Conservation (phyloP, 2,113 vertebrate species). For the Galemys pyrenaicus region DNA sequence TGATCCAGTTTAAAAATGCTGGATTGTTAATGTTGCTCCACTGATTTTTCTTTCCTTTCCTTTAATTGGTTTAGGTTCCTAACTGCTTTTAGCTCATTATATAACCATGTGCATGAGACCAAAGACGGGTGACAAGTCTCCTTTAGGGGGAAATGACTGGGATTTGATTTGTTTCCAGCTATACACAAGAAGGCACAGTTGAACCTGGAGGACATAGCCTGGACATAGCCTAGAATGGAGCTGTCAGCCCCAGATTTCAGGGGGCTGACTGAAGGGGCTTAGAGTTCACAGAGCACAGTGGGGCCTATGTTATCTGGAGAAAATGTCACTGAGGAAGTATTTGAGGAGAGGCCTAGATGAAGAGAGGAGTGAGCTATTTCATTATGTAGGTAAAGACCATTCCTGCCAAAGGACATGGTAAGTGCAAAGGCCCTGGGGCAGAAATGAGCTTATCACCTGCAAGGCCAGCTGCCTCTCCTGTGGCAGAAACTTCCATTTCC, state of each 20-base stretch:
- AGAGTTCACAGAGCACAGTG: not conserved
- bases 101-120: slow-evolving; percentile 14
- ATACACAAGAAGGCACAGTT: not conserved
- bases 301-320: not conserved
- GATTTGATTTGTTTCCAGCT: slow-evolving; percentile 3
- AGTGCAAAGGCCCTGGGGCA: not conserved
- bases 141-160: slow-evolving; percentile 34
- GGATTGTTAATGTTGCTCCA: not conserved
- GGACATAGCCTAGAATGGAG: not conserved
- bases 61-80: slow-evolving; percentile 50
- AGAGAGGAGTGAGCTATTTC: not conserved
- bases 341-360: not conserved
- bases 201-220: not conserved
- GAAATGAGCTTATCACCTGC: not conserved
- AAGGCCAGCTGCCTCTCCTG: too few species aligned
- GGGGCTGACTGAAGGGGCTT: not conserved
- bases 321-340: not conserved
- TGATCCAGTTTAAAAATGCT: not conserved
- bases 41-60: not conserved
- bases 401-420: not conserved
- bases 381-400: not conserved
- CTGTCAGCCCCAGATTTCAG: not conserved
- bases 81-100: slow-evolving; percentile 45
- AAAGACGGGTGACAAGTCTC: not conserved
- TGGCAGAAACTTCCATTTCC: too few species aligned